A percentile compares a stretch with the other conserved stretches of the same genome.
phyloP scores from a whole-genome alignment of 2,888 invertebrate species.

The Drosophila flavopinicola region DNA sequence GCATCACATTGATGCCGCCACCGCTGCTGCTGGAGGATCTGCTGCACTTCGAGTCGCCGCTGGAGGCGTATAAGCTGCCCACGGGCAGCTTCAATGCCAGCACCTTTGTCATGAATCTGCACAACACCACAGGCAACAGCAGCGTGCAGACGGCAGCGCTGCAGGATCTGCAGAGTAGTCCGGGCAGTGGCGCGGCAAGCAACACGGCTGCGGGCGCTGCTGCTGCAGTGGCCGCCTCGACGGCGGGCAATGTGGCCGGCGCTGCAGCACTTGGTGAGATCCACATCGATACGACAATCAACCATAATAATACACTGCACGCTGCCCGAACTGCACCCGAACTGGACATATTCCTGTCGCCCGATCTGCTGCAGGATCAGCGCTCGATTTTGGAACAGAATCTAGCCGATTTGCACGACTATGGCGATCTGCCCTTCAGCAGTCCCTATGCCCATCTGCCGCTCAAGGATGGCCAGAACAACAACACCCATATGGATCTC shows the following conservation, averaged over 20 bases:
- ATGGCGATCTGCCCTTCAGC: conserved; percentile 81
- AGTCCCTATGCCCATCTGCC: conserved; percentile 80
- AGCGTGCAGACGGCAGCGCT: conserved; percentile 80
- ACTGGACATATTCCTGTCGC: conserved; percentile 80
- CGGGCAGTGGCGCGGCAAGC: conserved; percentile 24
- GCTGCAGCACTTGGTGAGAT: conserved; percentile 53
- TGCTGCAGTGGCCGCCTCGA: conserved; percentile 2
- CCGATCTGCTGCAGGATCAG: conserved; percentile 81
- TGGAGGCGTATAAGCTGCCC: conserved; percentile 55
- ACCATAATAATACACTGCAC: conserved; percentile 20
- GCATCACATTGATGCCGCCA: conserved; percentile 81
- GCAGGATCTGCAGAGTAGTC: conserved; percentile 74
- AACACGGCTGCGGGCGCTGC: conserved; percentile 12
- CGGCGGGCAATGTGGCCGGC: conserved; percentile 24
- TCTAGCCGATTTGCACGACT: conserved; percentile 86
- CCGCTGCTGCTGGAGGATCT: conserved; percentile 83
- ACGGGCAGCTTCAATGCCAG: conserved; percentile 84
- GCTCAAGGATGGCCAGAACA: conserved; percentile 84
- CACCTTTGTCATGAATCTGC: conserved; percentile 88
- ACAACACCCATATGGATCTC: conserved; percentile 76
- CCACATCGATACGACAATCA: conserved; percentile 61
- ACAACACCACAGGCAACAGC: conserved; percentile 75
- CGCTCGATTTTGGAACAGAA: conserved; percentile 86
- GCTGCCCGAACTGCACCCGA: conserved; percentile 60
- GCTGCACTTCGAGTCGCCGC: conserved; percentile 87